Base-by-base conservation (phyloP, 2,113 vertebrate species). In the Lontra canadensis region DNA sequence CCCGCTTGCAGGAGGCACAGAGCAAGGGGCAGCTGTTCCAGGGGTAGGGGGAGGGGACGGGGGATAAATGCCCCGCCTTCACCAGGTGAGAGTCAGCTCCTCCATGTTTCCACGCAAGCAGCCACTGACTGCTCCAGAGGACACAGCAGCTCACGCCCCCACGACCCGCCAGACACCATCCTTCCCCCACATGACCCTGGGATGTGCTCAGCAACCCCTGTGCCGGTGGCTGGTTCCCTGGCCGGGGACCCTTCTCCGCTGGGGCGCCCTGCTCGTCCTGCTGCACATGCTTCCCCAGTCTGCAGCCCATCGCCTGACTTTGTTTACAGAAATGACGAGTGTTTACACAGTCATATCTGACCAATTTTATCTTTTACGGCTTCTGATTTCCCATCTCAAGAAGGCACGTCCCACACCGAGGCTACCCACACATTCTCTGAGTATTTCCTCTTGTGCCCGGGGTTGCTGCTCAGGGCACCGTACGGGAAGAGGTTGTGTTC, bases 181-280 rank as follows among this genome's bases (percentile, higher is more conserved):
- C 31, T 4, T 7, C 13, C 0, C 61, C 52, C 2, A 42, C 21
- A 0, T 1, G 31, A 20, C 11, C 44, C 34, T 0, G 47, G 59
- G 12, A 47, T 52, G 1, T 0, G 36, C 47, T n/a, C 39, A 9
- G 90, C 0, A 0, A 4, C 52, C 1, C 0, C 23, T 17, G 3
- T 0, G 52, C 63, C 11, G 7, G 34, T 0, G 5, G 29, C 42
- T 4, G 11, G 10, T 25, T 18, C 12, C n/a, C 31, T 1, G 17
- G 12, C 81, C 4, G 11, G 67, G 59, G n/a, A 0, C 26, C 7
- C 9, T n/a, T 79, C n/a, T 73, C 23, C 0, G 0, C 2, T 0
- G 1, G 14, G 12, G 15, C 3, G 4, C 6, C 4, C 44, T 25
- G 74, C 4, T 0, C 0, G 25, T 1, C 2, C 0, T 0, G 36